phyloP scores from a whole-genome alignment of 2,888 invertebrate species.

The Apantesis nais region DNA sequence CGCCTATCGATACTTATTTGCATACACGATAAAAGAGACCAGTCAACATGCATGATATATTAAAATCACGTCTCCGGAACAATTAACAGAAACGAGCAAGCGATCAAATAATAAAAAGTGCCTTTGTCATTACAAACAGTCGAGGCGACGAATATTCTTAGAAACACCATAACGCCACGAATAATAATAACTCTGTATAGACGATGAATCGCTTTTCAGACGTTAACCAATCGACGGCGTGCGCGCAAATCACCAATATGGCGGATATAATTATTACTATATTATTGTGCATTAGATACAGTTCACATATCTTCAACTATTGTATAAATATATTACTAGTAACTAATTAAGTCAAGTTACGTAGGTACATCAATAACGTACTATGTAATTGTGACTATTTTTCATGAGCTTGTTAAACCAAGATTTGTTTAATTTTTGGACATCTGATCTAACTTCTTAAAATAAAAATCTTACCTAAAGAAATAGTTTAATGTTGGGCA shows the following conservation, averaged over 20 bases:
- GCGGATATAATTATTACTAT: constrained; percentile 59
- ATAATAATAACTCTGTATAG: constrained; percentile 65
- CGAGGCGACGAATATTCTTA: constrained; percentile 65
- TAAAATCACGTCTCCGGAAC: constrained; percentile 82
- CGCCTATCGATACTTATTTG: constrained; percentile 69
- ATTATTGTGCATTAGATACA: constrained; percentile 40
- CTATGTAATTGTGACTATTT: constrained; percentile 1
- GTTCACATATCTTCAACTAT: constrained; percentile 42
- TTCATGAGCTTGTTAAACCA: not conserved
- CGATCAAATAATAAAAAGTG: constrained; percentile 82
- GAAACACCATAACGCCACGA: constrained; percentile 65
- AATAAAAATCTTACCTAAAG: too few species aligned
- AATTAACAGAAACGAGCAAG: constrained; percentile 80
- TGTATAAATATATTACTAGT: constrained; percentile 31
- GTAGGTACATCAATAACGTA: constrained; percentile 21
- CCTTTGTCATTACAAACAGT: constrained; percentile 80
- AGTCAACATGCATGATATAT: constrained; percentile 81
- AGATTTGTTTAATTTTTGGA: too few species aligned
- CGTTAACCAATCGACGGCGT: constrained; percentile 63
- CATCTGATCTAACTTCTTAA: too few species aligned
- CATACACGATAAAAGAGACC: constrained; percentile 77
- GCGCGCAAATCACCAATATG: constrained; percentile 63
- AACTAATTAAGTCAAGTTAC: constrained; percentile 39
- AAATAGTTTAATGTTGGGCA: too few species aligned
- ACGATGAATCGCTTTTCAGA: constrained; percentile 63